phyloP scores from a whole-genome alignment of 2,797 vertebrate species.

The Hypotaenidia philippensis region DNA sequence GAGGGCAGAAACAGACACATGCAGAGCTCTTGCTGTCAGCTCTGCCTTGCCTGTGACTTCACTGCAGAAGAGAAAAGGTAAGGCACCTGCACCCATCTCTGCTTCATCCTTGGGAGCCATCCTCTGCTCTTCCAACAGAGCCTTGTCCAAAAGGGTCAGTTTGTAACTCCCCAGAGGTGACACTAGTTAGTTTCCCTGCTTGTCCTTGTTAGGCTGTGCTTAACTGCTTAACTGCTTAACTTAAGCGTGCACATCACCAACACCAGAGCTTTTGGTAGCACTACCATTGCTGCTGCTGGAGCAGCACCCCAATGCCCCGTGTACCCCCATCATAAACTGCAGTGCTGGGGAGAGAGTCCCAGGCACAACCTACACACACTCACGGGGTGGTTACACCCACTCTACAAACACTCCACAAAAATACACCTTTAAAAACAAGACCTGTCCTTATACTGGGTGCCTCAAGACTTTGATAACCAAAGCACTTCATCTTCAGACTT shows the following conservation, averaged over 20 bases:
- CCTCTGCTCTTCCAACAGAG: not conserved
- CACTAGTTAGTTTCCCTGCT: not conserved
- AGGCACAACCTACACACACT: not conserved
- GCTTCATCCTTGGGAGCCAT: not conserved
- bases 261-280: rapidly evolving
- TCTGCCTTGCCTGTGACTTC: not conserved
- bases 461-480: not conserved
- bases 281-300: rapidly evolving
- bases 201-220: rapidly evolving
- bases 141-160: not conserved
- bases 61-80: not conserved
- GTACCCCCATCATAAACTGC: not conserved
- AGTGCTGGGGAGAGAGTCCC: too few species aligned
- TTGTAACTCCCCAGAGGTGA: not conserved
- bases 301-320: not conserved
- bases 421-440: not conserved
- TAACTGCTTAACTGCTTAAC: too few species aligned
- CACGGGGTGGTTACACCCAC: not conserved
- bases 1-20: rapidly evolving
- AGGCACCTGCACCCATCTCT: not conserved
- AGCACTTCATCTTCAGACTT: not conserved
- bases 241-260: rapidly evolving
- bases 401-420: not conserved
- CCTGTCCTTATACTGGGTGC: not conserved
- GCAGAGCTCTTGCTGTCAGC: not conserved